phyloP scores from a whole-genome alignment of 1,140 invertebrate species.

The Cydia amplana region DNA sequence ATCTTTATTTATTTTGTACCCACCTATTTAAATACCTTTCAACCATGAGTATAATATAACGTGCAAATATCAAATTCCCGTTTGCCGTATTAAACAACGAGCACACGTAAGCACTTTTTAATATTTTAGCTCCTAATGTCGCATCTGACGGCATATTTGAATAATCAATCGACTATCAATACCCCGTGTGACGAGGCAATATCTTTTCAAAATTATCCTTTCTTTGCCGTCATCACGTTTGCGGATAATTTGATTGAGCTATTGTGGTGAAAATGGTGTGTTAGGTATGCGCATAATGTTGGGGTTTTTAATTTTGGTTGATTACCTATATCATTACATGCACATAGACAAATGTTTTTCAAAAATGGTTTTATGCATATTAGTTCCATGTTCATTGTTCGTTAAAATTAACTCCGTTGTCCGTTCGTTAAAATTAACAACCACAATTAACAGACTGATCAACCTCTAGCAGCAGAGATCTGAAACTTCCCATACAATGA shows the following conservation, averaged over 20 bases:
- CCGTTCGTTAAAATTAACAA: too few relatives aligned
- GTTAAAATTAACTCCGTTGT: too few relatives aligned
- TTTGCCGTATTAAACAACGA: constrained; percentile 32
- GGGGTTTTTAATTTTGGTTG: constrained; percentile 16
- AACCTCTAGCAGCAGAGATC: too few relatives aligned
- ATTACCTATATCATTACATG: too few relatives aligned
- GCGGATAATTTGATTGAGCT: constrained; percentile 80
- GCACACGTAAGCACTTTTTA: constrained; percentile 36
- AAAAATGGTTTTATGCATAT: too few relatives aligned
- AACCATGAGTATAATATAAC: not conserved
- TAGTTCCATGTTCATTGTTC: too few relatives aligned
- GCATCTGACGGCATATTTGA: constrained; percentile 49
- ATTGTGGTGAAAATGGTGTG: constrained; percentile 79
- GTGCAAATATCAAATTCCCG: constrained; percentile 20
- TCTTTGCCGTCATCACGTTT: constrained; percentile 77
- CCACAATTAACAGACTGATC: too few relatives aligned
- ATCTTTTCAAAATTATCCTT: constrained; percentile 81
- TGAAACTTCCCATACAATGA: too few relatives aligned
- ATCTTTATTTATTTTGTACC: too few relatives aligned
- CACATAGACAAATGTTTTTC: too few relatives aligned
- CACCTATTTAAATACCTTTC: not conserved
- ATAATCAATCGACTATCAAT: constrained; percentile 81
- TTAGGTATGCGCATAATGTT: constrained; percentile 52
- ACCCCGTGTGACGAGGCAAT: constrained; percentile 81
- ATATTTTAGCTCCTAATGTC: constrained; percentile 34